phyloP scores from a whole-genome alignment of 2,113 vertebrate species.

The Dromas ardeola region DNA sequence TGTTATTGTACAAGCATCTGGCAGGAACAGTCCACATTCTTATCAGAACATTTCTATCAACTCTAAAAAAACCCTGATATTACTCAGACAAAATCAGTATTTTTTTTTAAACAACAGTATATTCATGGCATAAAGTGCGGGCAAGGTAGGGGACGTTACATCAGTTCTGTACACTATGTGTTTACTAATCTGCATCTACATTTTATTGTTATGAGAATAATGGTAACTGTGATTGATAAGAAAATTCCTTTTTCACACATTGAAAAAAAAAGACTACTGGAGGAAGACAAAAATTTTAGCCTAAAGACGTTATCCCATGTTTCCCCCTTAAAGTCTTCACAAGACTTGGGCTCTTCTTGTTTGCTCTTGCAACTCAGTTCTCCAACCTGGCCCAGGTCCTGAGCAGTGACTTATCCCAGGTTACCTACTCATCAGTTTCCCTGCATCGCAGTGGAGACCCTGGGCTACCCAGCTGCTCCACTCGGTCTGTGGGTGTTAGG shows the following conservation, averaged over 20 bases:
- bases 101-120: not conserved
- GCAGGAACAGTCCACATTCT: not conserved
- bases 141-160: not conserved
- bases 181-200: not conserved
- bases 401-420: not conserved
- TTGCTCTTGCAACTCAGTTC: not conserved
- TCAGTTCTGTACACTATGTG: not conserved
- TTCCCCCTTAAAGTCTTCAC: not conserved
- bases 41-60: not conserved
- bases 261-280: not conserved
- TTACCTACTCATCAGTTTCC: not conserved
- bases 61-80: fast-evolving
- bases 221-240: not conserved
- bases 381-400: not conserved
- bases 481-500: fast-evolving
- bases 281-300: not conserved
- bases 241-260: not conserved
- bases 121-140: not conserved
- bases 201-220: not conserved
- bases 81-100: not conserved
- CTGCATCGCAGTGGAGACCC: not conserved
- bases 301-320: not conserved
- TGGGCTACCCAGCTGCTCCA: not conserved
- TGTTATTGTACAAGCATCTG: not conserved
- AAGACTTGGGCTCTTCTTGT: not conserved